Base-by-base conservation (phyloP, 1,140 invertebrate genomes). In the Caenorhabditis inopinata region DNA sequence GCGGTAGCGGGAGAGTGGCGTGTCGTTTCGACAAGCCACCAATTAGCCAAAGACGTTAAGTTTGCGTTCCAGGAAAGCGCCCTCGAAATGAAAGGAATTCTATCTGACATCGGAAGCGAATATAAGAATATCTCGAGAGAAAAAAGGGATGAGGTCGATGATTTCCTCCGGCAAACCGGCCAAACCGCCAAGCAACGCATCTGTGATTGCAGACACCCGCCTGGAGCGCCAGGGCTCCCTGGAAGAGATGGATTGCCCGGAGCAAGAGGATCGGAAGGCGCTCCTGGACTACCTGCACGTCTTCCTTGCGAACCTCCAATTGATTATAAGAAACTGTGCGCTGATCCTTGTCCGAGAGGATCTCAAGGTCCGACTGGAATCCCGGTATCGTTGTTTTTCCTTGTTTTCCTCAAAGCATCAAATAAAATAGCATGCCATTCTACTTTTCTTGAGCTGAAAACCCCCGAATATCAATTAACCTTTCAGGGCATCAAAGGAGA, bases 281-380 rank as follows among this genome's bases (percentile, higher is more conserved):
- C 82, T n/a, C 87, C 80, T 12, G 86, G 86, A 18, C 78, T 80
- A 1, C 87, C 87, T 11, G 87, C 86, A 14, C 68, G 87, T 12
- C 82, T 83, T 6, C 82, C 82, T 14, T 83, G 82, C 35, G 76
- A 77, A 11, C 42, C 80, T 68, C 79, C 82, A 11, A 47, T 82
- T 6, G 80, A 83, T 32, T 58, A 68, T 32, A 82, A 76, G 27
- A 48, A 45, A 29, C 18, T 79, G 29, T 76, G 82, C 48, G 32
- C 77, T 14, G 82, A 80, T 48, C 82, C 78, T 1, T 80, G 82
- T 58, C 79, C 82, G 23, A 68, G 45, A 53, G 79, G 82, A 77
- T 18, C 53, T 18, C 74, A 77, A 53, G 79, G 82, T 29, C 14
- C 47, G 0, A 38, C 75, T 49, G 80, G 74, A 35, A 45, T 49